A percentile compares a stretch with the other conserved stretches of the same genome.
Conservation (phyloP, 2,797 vertebrate species). For the Eremophila alpestris region DNA sequence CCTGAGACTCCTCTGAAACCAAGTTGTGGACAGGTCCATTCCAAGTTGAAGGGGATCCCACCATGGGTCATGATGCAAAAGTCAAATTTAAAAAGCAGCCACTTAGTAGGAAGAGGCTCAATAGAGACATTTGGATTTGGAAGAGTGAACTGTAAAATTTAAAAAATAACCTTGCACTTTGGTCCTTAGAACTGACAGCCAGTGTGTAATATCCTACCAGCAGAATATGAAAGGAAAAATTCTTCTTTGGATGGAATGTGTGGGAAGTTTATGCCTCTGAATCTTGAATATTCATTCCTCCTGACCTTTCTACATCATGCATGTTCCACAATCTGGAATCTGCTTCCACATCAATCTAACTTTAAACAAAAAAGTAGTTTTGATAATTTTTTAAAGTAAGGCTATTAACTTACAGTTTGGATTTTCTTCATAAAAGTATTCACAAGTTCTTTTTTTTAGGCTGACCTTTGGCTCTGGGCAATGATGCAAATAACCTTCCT, state of each 20-base stretch:
- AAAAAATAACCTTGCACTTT: not conserved
- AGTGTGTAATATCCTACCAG: not conserved
- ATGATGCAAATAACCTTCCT: slow-evolving; percentile 54
- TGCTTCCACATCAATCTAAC: slow-evolving; percentile 21
- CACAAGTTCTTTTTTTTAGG: not conserved
- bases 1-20: not conserved
- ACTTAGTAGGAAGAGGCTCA: not conserved
- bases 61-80: not conserved
- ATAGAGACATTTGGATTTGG: not conserved
- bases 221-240: slow-evolving; percentile 33
- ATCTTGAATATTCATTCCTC: slow-evolving; percentile 43
- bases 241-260: slow-evolving; percentile 1
- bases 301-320: slow-evolving; percentile 20
- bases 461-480: slow-evolving; percentile 50
- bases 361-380: not conserved
- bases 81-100: not conserved
- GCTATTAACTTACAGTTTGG: slow-evolving; percentile 25
- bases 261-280: slow-evolving; percentile 33
- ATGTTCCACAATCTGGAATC: slow-evolving; percentile 38
- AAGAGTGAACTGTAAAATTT: not conserved
- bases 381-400: not conserved
- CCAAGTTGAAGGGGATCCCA: not conserved
- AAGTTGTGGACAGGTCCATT: not conserved
- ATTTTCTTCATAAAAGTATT: slow-evolving; percentile 42
- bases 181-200: not conserved